These are phyloP conservation scores for Amiota communis DNA, from an alignment of 2,888 invertebrate genomes.

Conservation along the genomic window DNA sequence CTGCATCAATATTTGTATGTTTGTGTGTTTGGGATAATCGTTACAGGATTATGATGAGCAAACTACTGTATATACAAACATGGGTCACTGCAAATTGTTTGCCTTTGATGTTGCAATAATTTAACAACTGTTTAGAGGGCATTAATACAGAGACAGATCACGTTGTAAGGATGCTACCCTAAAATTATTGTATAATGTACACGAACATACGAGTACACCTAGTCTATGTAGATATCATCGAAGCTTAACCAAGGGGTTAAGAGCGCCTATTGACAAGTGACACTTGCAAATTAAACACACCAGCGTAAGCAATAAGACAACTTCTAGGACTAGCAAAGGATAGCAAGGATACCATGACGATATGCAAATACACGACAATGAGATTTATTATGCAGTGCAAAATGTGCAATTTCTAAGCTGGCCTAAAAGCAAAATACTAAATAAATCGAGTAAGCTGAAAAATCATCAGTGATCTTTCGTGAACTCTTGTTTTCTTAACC, in stretches of 20 bases:
- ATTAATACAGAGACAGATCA: slow-evolving; percentile 14
- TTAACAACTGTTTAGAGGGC: slow-evolving; percentile 21
- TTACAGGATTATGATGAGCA: slow-evolving; percentile 32
- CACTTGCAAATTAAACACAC: slow-evolving; percentile 63
- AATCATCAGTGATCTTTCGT: not conserved
- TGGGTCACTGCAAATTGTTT: slow-evolving; percentile 1
- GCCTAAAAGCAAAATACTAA: too few relatives aligned
- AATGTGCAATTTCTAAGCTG: not conserved
- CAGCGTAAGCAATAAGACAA: not conserved
- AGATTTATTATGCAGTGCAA: not conserved
- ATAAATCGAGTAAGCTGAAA: not conserved
- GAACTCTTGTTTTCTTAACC: not conserved
- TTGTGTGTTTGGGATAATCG: slow-evolving; percentile 23
- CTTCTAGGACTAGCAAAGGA: too few relatives aligned
- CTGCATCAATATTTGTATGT: not conserved
- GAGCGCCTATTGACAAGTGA: slow-evolving; percentile 57
- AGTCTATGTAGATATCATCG: slow-evolving; percentile 48
- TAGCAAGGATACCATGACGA: too few relatives aligned
- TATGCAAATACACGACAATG: too few relatives aligned
- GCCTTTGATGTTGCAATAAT: slow-evolving; percentile 25
- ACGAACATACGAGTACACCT: slow-evolving; percentile 47
- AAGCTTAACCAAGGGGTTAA: slow-evolving; percentile 20
- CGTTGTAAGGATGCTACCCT: not conserved
- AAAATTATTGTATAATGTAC: slow-evolving; percentile 39
- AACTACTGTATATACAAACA: not conserved